Base-by-base conservation (phyloP, 1,140 invertebrate genomes). In the Diachasma alloeum region DNA sequence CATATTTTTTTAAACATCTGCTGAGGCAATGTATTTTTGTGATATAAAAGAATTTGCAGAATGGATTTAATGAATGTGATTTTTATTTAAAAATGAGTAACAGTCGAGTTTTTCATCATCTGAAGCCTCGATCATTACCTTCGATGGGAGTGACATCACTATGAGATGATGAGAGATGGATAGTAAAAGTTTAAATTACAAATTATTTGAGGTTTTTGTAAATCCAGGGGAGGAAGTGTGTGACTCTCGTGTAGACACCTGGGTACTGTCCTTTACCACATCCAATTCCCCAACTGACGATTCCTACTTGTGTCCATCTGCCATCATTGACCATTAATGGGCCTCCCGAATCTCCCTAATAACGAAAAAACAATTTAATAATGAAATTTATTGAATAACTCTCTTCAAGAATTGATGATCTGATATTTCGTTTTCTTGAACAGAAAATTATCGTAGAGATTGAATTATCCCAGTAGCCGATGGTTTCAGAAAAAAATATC, bases 261-360 rank as follows among this genome's bases (percentile, higher is more conserved):
- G 97, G 97, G 89, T 95, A 96, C 86, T 96, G 94, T 24, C 94
- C 94, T 90, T 97, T 95, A 8, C 96, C 97, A 85, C 97, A 98
- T 31, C 96, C 96, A 81, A 97, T 96, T 26, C 97, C 97, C 95
- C 96, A 98, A 15, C 96, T 97, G 0, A 97, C 96, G 13, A 98
- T 93, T 39, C 97, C 97, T 1, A 97, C 94, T 90, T 96, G 94
- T 0, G 92, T 94, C 93, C 95, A 96, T 74, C 92, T 91, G 31
- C 93, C 94, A 53, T 94, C 92, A 80, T 94, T 93, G 13, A 97
- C 93, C 91, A 97, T 95, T 81, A 98, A 89, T 1, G 97, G 96
- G 67, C 97, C 97, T 10, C 96, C 97, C 81, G 95, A 97, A 88
- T 98, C 97, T 77, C 96, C 96, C 96, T 97, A 85, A 15, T 1